A percentile compares a stretch with the other conserved stretches of the same genome.
Conservation (phyloP, 2,888 invertebrate species). For the Himalopsyche tibetana region DNA sequence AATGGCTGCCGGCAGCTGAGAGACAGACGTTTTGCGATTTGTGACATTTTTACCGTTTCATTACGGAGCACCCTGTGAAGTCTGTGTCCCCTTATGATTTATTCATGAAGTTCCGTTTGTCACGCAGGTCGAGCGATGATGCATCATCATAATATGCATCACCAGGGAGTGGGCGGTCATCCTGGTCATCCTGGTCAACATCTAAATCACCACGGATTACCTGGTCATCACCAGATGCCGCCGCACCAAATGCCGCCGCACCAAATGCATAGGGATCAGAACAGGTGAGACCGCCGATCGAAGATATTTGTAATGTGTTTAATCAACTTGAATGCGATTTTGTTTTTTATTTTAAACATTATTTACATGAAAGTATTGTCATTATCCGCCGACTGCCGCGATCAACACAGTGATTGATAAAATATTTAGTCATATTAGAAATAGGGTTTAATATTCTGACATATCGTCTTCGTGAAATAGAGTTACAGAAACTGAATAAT, state of each 20-base stretch:
- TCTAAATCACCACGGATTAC: conserved; percentile 72
- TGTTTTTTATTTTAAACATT: too few relatives aligned
- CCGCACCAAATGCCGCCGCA: conserved; percentile 82
- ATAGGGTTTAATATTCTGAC: too few relatives aligned
- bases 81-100: not conserved
- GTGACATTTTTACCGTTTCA: conserved; percentile 48
- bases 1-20: conserved; percentile 74
- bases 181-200: conserved; percentile 76
- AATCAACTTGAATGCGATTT: too few relatives aligned
- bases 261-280: conserved; percentile 80
- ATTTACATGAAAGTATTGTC: too few relatives aligned
- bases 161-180: conserved; percentile 75
- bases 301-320: not conserved
- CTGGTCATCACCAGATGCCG: conserved; percentile 81
- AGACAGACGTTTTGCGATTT: conserved; percentile 15
- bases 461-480: too few relatives aligned
- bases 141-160: conserved; percentile 79
- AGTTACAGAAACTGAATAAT: too few relatives aligned
- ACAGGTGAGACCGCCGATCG: conserved; percentile 69
- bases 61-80: not conserved
- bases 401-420: too few relatives aligned
- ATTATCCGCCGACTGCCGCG: too few relatives aligned
- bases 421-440: too few relatives aligned
- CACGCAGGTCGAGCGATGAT: conserved; percentile 71
- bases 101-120: conserved; percentile 59